Evolutionary conservation across 2,113 vertebrate genomes (phyloP).

Genomic region (Poecile atricapillus): DNA sequence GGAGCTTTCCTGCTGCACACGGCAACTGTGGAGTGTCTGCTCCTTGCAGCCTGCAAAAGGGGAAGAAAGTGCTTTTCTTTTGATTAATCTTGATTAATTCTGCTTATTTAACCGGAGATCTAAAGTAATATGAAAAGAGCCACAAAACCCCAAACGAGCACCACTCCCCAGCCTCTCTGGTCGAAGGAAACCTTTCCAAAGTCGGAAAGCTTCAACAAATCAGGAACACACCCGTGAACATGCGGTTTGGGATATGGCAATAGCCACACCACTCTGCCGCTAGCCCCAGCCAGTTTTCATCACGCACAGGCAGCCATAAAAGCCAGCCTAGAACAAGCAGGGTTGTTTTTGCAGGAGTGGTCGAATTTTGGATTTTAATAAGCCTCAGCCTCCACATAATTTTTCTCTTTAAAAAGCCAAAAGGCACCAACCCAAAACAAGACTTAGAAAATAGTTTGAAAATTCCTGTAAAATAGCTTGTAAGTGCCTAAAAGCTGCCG

Average conservation of each 20-base stretch:
- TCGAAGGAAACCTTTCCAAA: background rate
- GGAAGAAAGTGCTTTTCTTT: background rate
- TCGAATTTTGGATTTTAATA: conserved; percentile 64
- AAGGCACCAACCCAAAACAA: conserved; percentile 49
- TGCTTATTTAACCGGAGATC: background rate
- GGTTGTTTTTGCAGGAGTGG: conserved; percentile 44
- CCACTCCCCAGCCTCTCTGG: background rate
- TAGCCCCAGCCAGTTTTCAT: conserved; percentile 39
- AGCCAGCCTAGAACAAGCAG: conserved; percentile 20
- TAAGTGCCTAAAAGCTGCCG: background rate
- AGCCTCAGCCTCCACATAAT: conserved; percentile 43
- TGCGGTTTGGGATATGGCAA: conserved; percentile 16
- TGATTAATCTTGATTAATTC: background rate
- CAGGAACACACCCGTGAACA: conserved; percentile 40
- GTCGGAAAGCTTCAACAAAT: background rate
- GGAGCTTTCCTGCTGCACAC: background rate
- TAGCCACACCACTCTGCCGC: background rate
- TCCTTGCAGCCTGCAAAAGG: background rate
- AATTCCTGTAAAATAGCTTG: conserved; percentile 49
- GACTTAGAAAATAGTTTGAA: conserved; percentile 10
- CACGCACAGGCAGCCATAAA: conserved; percentile 7
- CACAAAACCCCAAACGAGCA: background rate
- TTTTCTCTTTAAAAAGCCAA: conserved; percentile 54
- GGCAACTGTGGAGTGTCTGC: rapidly evolving
- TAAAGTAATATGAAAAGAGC: background rate